Base-by-base conservation (phyloP, 2,888 invertebrate genomes). In the Spodoptera littoralis region DNA sequence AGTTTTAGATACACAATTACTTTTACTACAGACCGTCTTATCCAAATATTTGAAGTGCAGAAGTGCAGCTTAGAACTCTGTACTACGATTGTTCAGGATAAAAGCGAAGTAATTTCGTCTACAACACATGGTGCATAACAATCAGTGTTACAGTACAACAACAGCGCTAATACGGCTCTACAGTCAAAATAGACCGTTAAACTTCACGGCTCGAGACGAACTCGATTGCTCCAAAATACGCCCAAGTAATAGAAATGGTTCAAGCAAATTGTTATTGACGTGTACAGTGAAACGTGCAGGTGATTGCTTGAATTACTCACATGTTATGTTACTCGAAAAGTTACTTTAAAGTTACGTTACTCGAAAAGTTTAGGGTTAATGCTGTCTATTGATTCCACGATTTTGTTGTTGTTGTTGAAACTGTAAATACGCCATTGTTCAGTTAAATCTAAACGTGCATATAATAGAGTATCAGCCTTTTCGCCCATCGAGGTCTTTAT, bases 161-260 rank as follows among this genome's bases (percentile, higher is more conserved):
- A 80, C 66, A 78, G 69, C 76, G 76, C 81, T 84, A 82, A 82
- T 84, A 81, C 82, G 81, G 80, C 77, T 80, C 80, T 67, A 65
- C 58, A 62, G 58, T 60, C 63, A 68, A 82, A 82, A 82, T 83
- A 85, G 89, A 88, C 90, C 92, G 89, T 93, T 90, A 92, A 92
- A 89, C 86, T 90, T 88, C 88, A 91, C 89, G 92, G 85, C 77
- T 88, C 91, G 87, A 89, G 84, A 81, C 83, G 74, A 77, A 76
- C 76, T 72, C 76, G 70, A 80, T 68, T 72, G 72, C 77, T 74
- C 77, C 70, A 72, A 82, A 81, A 80, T 82, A 77, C 77, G 76
- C 71, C 67, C 70, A 73, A 58, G 70, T 78, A 73, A 82, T 80
- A 73, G 80, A 79, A 82, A 84, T 80, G 62, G 74, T 79, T 84